These are phyloP conservation scores for Cichladusa arquata DNA, from an alignment of 2,113 vertebrate species.

Conservation along the genomic window DNA sequence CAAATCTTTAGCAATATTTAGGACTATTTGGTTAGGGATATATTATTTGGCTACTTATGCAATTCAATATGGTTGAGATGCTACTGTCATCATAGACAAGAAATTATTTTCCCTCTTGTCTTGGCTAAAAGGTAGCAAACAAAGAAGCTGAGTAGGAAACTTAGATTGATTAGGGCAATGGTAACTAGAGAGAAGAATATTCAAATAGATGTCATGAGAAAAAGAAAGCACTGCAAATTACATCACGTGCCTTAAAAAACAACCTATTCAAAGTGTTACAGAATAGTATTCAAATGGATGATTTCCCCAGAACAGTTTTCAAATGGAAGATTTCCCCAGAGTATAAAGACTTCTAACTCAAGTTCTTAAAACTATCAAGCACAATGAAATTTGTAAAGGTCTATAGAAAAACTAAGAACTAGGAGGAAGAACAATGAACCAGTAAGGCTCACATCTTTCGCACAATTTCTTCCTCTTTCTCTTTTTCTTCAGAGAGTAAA, in stretches of 20 bases:
- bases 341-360: background rate
- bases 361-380: background rate
- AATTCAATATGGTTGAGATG: background rate
- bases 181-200: background rate
- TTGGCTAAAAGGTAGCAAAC: background rate
- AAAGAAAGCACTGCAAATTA: background rate
- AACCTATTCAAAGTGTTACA: background rate
- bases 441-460: background rate
- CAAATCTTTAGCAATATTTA: background rate
- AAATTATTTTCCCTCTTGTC: background rate
- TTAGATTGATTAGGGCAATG: background rate
- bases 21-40: background rate
- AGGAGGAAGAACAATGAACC: background rate
- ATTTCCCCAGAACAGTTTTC: background rate
- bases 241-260: background rate
- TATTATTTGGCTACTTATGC: background rate
- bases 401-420: background rate
- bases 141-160: background rate
- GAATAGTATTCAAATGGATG: background rate
- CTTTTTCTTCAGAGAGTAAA: background rate
- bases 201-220: background rate
- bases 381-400: background rate
- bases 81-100: background rate
- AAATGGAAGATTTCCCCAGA: background rate
- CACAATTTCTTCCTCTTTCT: background rate